Base-by-base conservation (phyloP, 1,140 invertebrate genomes). In the Tenebrio molitor region DNA sequence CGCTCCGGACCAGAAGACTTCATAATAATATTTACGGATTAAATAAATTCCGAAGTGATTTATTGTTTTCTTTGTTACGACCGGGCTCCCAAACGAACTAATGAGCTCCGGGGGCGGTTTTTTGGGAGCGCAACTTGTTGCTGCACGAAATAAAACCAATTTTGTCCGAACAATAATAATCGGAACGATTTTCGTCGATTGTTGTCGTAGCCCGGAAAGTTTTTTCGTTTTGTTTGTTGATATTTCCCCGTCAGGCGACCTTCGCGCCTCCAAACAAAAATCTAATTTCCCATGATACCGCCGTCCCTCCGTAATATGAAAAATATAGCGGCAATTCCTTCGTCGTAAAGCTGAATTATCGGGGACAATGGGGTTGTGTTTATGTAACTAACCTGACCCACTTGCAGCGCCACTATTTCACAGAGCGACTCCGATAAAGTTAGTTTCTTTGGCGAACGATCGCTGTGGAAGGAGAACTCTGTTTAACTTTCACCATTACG, bases 401-500 rank as follows among this genome's bases (percentile, higher is more conserved):
- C 21, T 58, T 58, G 50, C 50, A 25, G 19, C 21, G n/a, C 44
- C 21, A 29, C 23, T 58, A 29, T 58, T 58, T 58, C 23, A 15
- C 25, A 10, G 21, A 53, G 19, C 46, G 4, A 8, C 19, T 53
- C 19, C 7, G 21, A 44, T 44, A 50, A 21, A 50, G 44, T 50
- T 50, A 50, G 44, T 50, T 50, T 50, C 44, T 50, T 50, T 21
- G 44, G 15, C 19, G 44, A 29, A 29, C 25, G n/a, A n/a, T 33
- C 4, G 36, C 6, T n/a, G 36, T 39, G 50, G 21, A 29, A 23
- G 50, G 50, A 58, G 50, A 58, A 29, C 29, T 58, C 23, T 25
- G 21, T 15, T n/a, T 58, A 58, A 58, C 50, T 58, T 58, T 58
- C 50, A 58, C 50, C 50, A 58, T 50, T 50, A 21, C 50, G 50